Percentiles rank a stretch among this genome's conserved stretches.
Conservation (phyloP, 1,140 invertebrate species). For the Platorchestia sp. region DNA sequence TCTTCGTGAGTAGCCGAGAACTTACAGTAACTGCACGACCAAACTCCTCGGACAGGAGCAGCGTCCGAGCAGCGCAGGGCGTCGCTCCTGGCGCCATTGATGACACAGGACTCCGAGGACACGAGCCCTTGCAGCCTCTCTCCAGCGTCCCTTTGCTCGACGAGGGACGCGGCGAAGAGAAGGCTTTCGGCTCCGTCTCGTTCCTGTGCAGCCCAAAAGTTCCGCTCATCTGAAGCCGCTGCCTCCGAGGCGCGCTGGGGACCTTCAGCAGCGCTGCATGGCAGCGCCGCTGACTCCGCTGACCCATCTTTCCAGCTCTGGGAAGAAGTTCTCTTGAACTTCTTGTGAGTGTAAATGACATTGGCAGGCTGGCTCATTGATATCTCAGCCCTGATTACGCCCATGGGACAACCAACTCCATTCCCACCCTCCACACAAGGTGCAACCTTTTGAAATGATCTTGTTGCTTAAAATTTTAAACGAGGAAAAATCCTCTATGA, state of each 20-base stretch:
- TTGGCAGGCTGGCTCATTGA: conserved; percentile 66
- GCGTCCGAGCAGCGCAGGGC: conserved; percentile 50
- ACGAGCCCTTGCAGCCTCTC: conserved; percentile 54
- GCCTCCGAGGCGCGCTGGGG: conserved; percentile 46
- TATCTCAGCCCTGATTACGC: conserved; percentile 63
- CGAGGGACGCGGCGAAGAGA: conserved; percentile 71
- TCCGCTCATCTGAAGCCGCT: conserved; percentile 64
- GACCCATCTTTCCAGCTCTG: conserved; percentile 58
- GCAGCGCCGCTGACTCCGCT: conserved; percentile 4
- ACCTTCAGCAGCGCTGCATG: conserved; percentile 48
- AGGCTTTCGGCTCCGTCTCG: conserved; percentile 20
- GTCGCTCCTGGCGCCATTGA: conserved; percentile 8
- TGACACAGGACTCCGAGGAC: not conserved
- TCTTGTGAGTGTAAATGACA: conserved; percentile 84
- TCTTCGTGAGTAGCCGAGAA: conserved; percentile 52
- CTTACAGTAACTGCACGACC: conserved; percentile 44
- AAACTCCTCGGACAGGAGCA: conserved; percentile 20
- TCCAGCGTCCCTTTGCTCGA: conserved; percentile 56
- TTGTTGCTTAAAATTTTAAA: not conserved
- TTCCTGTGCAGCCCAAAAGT: conserved; percentile 67
- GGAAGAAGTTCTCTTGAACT: conserved; percentile 82
- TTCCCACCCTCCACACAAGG: not conserved
- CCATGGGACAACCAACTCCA: conserved; percentile 63
- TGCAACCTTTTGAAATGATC: not conserved
- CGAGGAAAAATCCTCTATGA: not conserved